Base-by-base conservation (phyloP, 2,113 vertebrate species). In the Thunnus thynnus region DNA sequence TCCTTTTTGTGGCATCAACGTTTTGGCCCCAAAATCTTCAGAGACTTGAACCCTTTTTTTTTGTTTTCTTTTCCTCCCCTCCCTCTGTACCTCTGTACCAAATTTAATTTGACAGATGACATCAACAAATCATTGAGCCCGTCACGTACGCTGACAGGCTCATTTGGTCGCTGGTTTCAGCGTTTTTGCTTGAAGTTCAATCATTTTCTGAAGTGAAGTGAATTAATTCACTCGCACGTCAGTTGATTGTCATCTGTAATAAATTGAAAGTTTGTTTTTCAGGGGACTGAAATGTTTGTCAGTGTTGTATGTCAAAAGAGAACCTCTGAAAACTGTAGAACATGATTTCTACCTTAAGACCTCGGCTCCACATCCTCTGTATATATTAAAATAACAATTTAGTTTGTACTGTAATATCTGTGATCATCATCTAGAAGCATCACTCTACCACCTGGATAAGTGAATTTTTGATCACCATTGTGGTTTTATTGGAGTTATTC, bases 51-150 rank as follows among this genome's bases (percentile, higher is more conserved):
- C 17, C 18, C 69, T 57, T 58, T 50, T 61, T 61, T 36, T 17
- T 12, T 9, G 20, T n/a, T 36, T 17, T 12, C 8, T 25, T n/a
- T 20, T n/a, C 3, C 3, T n/a, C 3, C 3, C 11, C 36, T 18
- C 27, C 18, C 2, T n/a, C 18, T 68, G 73, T 67, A 5, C 62
- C 18, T 44, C 58, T 41, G 55, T 8, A 41, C 9, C 36, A 41
- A 41, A 56, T 51, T 61, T 22, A 16, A 55, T 55, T 70, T 51
- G 41, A 73, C 71, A 60, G 77, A 85, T 88, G 57, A 71, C 81
- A 63, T 65, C 62, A 81, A 68, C 41, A 20, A 13, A 54, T 20
- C 12, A 44, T 20, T 16, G n/a, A 61, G 57, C 58, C 9, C 0
- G 65, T 52, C 60, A 78, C 85, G 82, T 22, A 22, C 22, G 22